Conservation (phyloP, 1,140 invertebrate genomes). For the Polypedilum vanderplanki region DNA sequence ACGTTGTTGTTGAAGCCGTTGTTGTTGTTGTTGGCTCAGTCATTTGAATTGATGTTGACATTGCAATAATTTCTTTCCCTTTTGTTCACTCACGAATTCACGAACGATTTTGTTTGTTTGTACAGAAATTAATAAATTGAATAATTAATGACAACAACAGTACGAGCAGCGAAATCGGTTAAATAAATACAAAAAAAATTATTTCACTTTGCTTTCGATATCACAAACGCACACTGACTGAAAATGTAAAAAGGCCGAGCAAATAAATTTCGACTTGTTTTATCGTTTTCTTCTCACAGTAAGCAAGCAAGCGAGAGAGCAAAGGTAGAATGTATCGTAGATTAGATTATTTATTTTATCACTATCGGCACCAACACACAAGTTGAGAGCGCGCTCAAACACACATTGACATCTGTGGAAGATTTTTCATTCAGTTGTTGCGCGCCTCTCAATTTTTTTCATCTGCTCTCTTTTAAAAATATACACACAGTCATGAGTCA, state of each 20-base stretch:
- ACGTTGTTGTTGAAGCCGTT: too few relatives aligned
- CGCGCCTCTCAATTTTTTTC: too few relatives aligned
- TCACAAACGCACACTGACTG: background rate
- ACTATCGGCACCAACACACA: background rate
- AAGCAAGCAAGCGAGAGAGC: background rate
- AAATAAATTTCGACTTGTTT: too few relatives aligned
- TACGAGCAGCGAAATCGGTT: too few relatives aligned
- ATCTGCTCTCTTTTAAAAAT: too few relatives aligned
- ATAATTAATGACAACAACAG: background rate
- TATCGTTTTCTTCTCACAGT: too few relatives aligned
- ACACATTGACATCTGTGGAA: background rate
- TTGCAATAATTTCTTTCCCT: background rate
- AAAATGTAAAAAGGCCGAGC: too few relatives aligned
- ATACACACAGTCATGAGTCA: too few relatives aligned
- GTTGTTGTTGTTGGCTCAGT: background rate
- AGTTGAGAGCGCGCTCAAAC: background rate
- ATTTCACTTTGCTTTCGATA: background rate
- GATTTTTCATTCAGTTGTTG: too few relatives aligned
- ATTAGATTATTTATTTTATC: conserved; percentile 29
- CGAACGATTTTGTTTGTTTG: too few relatives aligned
- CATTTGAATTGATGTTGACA: conserved; percentile 17
- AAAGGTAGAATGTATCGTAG: conserved; percentile 4
- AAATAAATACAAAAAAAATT: background rate
- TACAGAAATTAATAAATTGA: background rate
- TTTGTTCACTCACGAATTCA: too few relatives aligned